Evolutionary conservation across 1,140 invertebrate species (phyloP).

Genomic region (Carcinoscorpius rotundicauda): DNA sequence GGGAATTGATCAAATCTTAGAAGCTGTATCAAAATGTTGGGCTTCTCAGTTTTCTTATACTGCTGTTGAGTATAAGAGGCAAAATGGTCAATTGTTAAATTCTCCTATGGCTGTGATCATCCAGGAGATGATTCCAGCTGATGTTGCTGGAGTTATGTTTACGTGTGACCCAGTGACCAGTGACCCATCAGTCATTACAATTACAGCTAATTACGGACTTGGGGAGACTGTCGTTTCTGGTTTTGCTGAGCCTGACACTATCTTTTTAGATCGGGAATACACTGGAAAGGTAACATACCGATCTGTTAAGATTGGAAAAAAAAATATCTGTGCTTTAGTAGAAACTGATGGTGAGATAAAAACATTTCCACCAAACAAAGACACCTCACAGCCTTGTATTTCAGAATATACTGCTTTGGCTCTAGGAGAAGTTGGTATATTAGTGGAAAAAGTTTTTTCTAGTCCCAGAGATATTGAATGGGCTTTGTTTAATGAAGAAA

Average conservation of each 20-base stretch:
- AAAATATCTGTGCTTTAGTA: constrained; percentile 5
- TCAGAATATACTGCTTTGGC: no score
- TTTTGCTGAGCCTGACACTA: constrained; percentile 54
- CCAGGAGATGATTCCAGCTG: constrained; percentile 57
- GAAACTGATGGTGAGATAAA: constrained; percentile 30
- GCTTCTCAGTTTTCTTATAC: constrained; percentile 59
- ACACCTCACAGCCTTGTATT: no score
- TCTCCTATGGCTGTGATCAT: constrained; percentile 64
- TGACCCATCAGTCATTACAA: constrained; percentile 48
- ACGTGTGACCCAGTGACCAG: constrained; percentile 57
- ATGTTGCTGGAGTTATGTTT: constrained; percentile 64
- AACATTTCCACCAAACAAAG: no score
- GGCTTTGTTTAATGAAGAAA: constrained; percentile 12
- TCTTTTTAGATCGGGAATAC: constrained; percentile 25
- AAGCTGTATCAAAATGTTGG: constrained; percentile 57
- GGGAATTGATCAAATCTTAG: constrained; percentile 37
- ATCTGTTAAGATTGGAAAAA: constrained; percentile 1
- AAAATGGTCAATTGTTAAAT: constrained; percentile 49
- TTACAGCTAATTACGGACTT: constrained; percentile 66
- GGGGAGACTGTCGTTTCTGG: constrained; percentile 67
- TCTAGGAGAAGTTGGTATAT: no score
- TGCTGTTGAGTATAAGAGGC: constrained; percentile 53
- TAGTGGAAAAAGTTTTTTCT: constrained; percentile 8
- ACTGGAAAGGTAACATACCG: not conserved
- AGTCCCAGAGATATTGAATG: constrained; percentile 22